Conservation (phyloP, 2,113 vertebrate genomes). For the Vulpes ferrilata region DNA sequence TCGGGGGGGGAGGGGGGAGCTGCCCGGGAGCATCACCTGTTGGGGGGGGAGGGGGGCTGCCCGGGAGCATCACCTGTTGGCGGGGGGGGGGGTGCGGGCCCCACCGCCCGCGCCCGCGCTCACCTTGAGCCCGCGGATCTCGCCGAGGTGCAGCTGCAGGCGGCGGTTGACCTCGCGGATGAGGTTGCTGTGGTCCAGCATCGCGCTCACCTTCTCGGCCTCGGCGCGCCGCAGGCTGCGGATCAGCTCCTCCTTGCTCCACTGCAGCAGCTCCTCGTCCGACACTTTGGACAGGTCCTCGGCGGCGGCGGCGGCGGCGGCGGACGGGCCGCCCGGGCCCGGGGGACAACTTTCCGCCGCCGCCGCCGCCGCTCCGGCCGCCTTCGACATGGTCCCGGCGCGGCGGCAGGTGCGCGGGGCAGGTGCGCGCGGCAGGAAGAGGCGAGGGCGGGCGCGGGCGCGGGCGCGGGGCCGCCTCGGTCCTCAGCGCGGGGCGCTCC, state of each 20-base stretch:
- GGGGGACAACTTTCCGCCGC: slow-evolving; percentile 77
- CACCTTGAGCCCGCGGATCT: slow-evolving; percentile 98
- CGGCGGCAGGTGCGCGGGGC: slow-evolving; percentile 63
- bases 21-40: too few species aligned
- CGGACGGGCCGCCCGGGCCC: slow-evolving; percentile 45
- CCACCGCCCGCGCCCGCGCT: slow-evolving; percentile 36
- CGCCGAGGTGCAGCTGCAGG: slow-evolving; percentile 96
- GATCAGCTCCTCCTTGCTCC: slow-evolving; percentile 97
- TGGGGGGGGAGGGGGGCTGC: not conserved
- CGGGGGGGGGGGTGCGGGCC: not conserved
- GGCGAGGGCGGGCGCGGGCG: slow-evolving; percentile 55
- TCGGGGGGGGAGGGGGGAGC: too few species aligned
- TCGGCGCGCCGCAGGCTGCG: slow-evolving; percentile 94
- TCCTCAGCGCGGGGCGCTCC: not conserved
- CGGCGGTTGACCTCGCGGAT: slow-evolving; percentile 98
- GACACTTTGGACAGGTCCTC: slow-evolving; percentile 95
- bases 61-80: too few species aligned
- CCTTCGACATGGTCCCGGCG: slow-evolving; percentile 86
- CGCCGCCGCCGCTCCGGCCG: slow-evolving; percentile 79
- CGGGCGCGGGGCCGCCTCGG: not conserved
- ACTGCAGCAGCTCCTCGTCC: slow-evolving; percentile 95
- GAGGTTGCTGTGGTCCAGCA: slow-evolving; percentile 97
- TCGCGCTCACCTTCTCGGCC: slow-evolving; percentile 97
- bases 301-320: slow-evolving; percentile 82
- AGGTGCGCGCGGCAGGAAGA: slow-evolving; percentile 58